Evolutionary conservation across 2,797 vertebrate genomes (phyloP).

Genomic region (Danio kyathit): DNA sequence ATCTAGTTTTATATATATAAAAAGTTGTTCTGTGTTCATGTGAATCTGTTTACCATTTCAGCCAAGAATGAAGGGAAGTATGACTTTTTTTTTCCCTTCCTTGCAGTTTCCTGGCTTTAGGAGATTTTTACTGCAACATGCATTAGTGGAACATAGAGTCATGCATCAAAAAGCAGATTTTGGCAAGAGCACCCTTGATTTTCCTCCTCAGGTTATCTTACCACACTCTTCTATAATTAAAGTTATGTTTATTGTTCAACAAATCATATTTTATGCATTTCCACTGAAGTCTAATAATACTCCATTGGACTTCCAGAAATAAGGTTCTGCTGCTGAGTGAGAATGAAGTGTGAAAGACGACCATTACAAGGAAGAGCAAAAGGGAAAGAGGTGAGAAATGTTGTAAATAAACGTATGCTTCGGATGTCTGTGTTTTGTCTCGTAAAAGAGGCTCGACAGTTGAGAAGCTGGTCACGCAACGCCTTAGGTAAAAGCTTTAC

Average conservation of each 20-base stretch:
- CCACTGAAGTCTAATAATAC: not conserved
- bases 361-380: constrained; percentile 6
- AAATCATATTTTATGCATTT: not conserved
- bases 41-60: not conserved
- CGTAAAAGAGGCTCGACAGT: constrained; percentile 11
- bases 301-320: not conserved
- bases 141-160: not conserved
- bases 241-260: not conserved
- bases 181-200: not conserved
- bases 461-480: not conserved
- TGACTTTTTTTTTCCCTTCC: not conserved
- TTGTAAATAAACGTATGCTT: constrained; percentile 19
- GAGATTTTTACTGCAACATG: not conserved
- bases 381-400: not conserved
- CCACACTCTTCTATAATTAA: not conserved
- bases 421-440: constrained; percentile 15
- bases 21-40: not conserved
- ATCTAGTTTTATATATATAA: no score
- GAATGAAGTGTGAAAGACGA: not conserved
- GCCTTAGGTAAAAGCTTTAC: not conserved
- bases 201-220: not conserved
- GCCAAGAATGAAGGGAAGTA: not conserved
- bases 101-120: not conserved
- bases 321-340: not conserved
- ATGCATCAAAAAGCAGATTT: not conserved